These are phyloP conservation scores for Epirrita christyi DNA, from an alignment of 2,888 invertebrate genomes.

Conservation along the genomic window DNA sequence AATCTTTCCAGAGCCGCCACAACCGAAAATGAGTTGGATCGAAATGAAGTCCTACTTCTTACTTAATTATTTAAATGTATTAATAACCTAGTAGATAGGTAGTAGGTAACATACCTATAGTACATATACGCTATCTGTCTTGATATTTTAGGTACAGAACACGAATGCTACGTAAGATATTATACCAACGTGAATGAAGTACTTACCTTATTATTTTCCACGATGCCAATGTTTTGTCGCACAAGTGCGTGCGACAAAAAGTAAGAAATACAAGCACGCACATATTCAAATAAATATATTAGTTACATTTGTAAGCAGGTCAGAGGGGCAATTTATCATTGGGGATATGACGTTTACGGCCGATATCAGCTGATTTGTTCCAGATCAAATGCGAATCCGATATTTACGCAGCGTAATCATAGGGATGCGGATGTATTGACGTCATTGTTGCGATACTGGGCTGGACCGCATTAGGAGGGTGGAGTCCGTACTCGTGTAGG, in stretches of 20 bases:
- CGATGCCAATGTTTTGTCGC: slow-evolving; percentile 38
- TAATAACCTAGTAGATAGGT: no score
- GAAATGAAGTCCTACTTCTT: no score
- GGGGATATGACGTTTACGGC: slow-evolving; percentile 63
- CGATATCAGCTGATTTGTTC: slow-evolving; percentile 68
- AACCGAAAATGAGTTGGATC: no score
- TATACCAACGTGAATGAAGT: not conserved
- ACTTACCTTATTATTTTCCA: slow-evolving; percentile 23
- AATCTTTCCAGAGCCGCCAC: no score
- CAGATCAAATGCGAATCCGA: slow-evolving; percentile 67
- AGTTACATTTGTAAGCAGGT: slow-evolving; percentile 62
- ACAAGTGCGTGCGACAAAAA: no score
- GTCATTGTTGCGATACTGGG: slow-evolving; percentile 35
- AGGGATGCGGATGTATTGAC: slow-evolving; percentile 46
- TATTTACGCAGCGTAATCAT: slow-evolving; percentile 60
- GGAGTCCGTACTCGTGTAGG: slow-evolving; percentile 2
- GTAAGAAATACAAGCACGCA: slow-evolving; percentile 9
- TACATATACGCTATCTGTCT: no score
- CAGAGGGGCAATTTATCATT: slow-evolving; percentile 66
- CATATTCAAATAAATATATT: slow-evolving; percentile 41
- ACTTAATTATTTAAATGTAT: no score
- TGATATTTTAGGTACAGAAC: not conserved
- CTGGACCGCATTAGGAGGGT: slow-evolving; percentile 23
- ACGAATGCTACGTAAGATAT: not conserved
- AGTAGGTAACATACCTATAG: no score